These are phyloP conservation scores for Porites rus DNA, from an alignment of 92 coral and sea anemone genomes.

Conservation along the genomic window DNA sequence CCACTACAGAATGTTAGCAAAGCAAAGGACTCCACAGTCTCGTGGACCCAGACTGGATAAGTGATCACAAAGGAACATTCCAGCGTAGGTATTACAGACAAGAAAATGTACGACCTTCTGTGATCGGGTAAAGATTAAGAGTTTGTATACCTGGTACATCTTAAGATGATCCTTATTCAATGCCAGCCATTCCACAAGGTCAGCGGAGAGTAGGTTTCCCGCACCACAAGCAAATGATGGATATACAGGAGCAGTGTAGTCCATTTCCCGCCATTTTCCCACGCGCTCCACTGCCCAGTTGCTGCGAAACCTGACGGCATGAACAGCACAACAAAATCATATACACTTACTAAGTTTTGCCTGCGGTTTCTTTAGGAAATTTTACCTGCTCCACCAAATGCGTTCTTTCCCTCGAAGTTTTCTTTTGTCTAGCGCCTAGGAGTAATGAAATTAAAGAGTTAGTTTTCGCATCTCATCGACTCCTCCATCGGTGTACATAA, in stretches of 20 bases:
- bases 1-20: too few relatives aligned
- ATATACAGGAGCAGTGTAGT: slow-evolving; percentile 84
- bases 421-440: slow-evolving; percentile 68
- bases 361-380: background rate
- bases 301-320: slow-evolving; percentile 78
- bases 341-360: background rate
- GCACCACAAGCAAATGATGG: slow-evolving; percentile 99
- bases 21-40: too few relatives aligned
- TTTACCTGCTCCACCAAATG: slow-evolving; percentile 96
- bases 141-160: slow-evolving; percentile 77
- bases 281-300: slow-evolving; percentile 94
- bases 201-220: slow-evolving; percentile 94
- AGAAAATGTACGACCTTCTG: too few relatives aligned
- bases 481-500: too few relatives aligned
- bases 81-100: too few relatives aligned
- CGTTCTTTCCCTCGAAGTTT: slow-evolving; percentile 71
- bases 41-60: too few relatives aligned
- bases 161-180: slow-evolving; percentile 78
- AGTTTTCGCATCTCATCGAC: too few relatives aligned
- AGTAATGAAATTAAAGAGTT: background rate
- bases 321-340: background rate
- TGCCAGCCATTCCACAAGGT: slow-evolving; percentile 96
- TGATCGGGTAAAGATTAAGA: too few relatives aligned
- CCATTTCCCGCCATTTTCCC: slow-evolving; percentile 97
- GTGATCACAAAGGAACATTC: too few relatives aligned